phyloP scores from a whole-genome alignment of 2,113 vertebrate genomes.

The Coptodon rendalli region DNA sequence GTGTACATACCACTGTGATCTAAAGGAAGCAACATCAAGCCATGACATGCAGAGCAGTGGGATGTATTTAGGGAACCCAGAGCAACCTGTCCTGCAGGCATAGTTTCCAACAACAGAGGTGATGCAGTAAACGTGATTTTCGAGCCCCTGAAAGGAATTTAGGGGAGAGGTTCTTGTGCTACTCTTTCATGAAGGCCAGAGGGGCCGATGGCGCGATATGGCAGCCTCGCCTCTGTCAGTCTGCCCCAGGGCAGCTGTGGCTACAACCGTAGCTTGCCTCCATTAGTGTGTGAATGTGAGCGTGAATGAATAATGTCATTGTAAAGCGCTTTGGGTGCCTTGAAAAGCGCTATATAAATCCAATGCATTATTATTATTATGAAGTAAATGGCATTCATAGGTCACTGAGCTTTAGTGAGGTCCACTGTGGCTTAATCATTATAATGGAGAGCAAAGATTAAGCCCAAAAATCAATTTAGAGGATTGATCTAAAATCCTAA shows the following conservation, averaged over 20 bases:
- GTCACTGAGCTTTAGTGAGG: not conserved
- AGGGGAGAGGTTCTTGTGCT: not conserved
- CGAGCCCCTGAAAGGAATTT: not conserved
- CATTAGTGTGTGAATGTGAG: no score
- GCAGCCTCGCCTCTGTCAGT: no score
- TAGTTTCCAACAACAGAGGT: not conserved
- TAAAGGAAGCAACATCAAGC: not conserved
- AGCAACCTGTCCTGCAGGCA: slow-evolving; percentile 15
- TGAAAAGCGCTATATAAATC: no score
- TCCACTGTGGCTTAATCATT: not conserved
- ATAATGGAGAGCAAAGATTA: not conserved
- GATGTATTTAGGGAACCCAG: not conserved
- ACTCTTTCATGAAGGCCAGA: not conserved
- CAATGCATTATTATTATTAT: no score
- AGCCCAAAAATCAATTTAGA: not conserved
- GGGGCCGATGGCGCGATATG: no score
- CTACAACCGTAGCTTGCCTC: no score
- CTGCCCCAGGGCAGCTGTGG: no score
- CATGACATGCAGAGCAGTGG: slow-evolving; percentile 4
- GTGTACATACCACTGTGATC: not conserved
- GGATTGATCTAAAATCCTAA: not conserved
- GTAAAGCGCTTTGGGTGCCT: no score
- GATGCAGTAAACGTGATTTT: not conserved
- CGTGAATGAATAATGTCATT: no score
- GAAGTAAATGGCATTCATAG: not conserved